Evolutionary conservation across 2,888 invertebrate genomes (phyloP).

Genomic region (Sycophila texana): DNA sequence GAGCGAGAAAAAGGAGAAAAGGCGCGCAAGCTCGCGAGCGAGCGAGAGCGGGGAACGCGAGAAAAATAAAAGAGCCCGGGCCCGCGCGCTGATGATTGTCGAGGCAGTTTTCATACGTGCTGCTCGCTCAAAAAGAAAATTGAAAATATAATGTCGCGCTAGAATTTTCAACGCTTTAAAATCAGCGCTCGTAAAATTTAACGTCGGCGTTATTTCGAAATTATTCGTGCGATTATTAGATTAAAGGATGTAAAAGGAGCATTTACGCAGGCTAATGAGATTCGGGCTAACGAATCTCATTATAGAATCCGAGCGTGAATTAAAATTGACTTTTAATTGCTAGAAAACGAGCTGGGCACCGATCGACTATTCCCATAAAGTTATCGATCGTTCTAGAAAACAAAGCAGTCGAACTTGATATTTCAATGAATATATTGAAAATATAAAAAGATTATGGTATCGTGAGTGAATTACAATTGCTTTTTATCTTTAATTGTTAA

Average conservation of each 20-base stretch:
- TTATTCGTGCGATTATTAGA: constrained; percentile 34
- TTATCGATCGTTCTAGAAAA: too few species aligned
- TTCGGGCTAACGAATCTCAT: constrained; percentile 38
- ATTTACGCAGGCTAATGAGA: constrained; percentile 30
- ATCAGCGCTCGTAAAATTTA: constrained; percentile 33
- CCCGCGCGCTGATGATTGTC: constrained; percentile 32
- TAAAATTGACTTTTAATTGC: constrained; percentile 33
- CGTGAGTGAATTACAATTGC: too few species aligned
- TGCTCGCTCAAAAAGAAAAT: constrained; percentile 40
- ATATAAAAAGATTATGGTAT: too few species aligned
- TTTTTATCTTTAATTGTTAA: too few species aligned
- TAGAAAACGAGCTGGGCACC: neutral
- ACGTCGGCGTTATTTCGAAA: constrained; percentile 32
- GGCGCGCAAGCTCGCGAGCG: neutral
- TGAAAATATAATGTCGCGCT: constrained; percentile 38
- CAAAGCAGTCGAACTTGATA: constrained; percentile 1
- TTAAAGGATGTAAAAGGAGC: constrained; percentile 38
- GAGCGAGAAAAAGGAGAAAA: constrained; percentile 6
- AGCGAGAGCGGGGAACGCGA: neutral
- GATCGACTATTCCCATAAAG: neutral
- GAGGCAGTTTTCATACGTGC: constrained; percentile 33
- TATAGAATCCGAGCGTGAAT: constrained; percentile 35
- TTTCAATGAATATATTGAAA: too few species aligned
- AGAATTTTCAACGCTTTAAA: constrained; percentile 17
- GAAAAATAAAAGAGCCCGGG: constrained; percentile 35